Conservation (phyloP, 1,140 invertebrate genomes). For the Probaryconus sp. region DNA sequence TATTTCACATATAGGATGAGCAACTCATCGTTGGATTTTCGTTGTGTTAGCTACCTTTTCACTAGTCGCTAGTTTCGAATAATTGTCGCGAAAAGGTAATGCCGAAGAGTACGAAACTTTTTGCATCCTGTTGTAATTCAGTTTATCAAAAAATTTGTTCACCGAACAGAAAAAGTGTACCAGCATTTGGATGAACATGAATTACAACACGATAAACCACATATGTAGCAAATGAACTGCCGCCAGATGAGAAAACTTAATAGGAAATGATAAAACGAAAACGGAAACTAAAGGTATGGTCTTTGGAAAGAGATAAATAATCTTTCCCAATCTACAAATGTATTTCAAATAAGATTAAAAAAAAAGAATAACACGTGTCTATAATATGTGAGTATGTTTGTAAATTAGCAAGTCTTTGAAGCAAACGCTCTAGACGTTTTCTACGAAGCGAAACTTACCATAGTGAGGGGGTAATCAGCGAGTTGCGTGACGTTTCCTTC, state of each 20-base stretch:
- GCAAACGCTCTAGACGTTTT: slow-evolving; percentile 72
- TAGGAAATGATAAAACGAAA: slow-evolving; percentile 5
- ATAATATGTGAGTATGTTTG: slow-evolving; percentile 50
- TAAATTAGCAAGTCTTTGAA: slow-evolving; percentile 60
- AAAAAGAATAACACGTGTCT: slow-evolving; percentile 54
- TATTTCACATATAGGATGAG: no score
- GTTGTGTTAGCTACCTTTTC: no score
- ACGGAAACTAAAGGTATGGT: slow-evolving; percentile 23
- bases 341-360: slow-evolving; percentile 29
- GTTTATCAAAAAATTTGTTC: no score
- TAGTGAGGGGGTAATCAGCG: slow-evolving; percentile 54
- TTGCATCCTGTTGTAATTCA: no score
- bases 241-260: slow-evolving; percentile 8
- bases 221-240: not conserved
- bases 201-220: no score
- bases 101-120: no score
- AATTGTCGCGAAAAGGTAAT: no score
- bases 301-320: slow-evolving; percentile 41
- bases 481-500: slow-evolving; percentile 60
- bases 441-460: slow-evolving; percentile 76
- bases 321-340: slow-evolving; percentile 45
- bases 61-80: no score
- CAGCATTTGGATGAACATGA: not conserved
- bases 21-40: no score
- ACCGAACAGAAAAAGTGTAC: no score